Base-by-base conservation (phyloP, 2,797 vertebrate genomes). In the Enteromius viviparus region DNA sequence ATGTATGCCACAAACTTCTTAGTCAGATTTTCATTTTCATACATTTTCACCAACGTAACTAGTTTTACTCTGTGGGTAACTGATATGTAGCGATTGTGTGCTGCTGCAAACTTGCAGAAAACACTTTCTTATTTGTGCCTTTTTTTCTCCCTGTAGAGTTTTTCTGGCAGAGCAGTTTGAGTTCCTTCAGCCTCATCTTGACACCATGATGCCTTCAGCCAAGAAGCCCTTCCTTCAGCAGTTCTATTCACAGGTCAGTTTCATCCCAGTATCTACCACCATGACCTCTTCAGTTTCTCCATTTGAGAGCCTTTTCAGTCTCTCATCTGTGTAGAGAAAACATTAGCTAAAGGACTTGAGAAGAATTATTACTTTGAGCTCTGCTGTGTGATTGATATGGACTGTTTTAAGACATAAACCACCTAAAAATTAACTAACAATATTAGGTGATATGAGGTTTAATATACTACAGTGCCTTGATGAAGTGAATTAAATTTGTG, bases 171-270 rank as follows among this genome's bases (percentile, higher is more conserved):
- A 99, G 86, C 98, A 99, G 87, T 99, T 99, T 89, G 98, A 99
- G 87, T 97, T 96, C 83, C 96, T 99, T 66, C 98, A 99, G 91
- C 95, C 96, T 47, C 97, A 99, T 92, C 95, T 99, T 81, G 98
- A 99, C 92, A 94, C 95, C 0, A 98, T 99, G 95, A 99, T 99
- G 97, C 98, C 98, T 84, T 94, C 96, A 84, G 97, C 96, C 83
- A 99, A 99, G 94, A 99, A 99, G 79, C 97, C 98, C 65, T 99
- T 99, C 89, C 96, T 99, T 58, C 98, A 99, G 78, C 98, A 99
- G 92, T 99, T 99, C 90, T 99, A 99, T 87, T 99, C 98, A 80
- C 98, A 99, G 97, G 98, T 99, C 86, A 91, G 86, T 64, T 29
- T 78, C n/a, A 47, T 70, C 58, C 2, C n/a, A 42, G 21, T 72